Evolutionary conservation across 2,888 invertebrate species (phyloP), one percentile per base, ranked within the genome.

Genomic region (Pyrochroa serraticornis): DNA sequence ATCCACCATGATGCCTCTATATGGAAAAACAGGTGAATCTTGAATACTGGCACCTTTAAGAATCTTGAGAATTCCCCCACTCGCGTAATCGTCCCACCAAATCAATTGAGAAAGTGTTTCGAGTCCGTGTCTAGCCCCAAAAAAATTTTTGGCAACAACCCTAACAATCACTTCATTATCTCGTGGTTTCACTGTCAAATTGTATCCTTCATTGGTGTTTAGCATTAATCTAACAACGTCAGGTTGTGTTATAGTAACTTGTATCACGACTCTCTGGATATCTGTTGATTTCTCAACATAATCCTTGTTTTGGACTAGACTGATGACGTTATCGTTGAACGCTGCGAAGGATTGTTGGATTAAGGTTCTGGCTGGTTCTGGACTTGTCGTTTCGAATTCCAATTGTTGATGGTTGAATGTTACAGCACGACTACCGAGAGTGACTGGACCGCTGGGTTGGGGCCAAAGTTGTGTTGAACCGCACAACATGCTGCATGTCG

Each of bases 1-100:
- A 75, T 97, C 97, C 46, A 97, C 79, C 78, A 96, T 85, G 0
- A 97, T 78, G 3, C 97, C 97, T 36, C 97, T 86, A 77, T 93
- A 95, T 0, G 84, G 72, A 73, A 89, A 90, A 36, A 86, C 82
- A 0, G 97, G 97, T 14, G 85, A 86, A 77, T 97, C 97, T 49
- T 85, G 83, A 0, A 92, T 82, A 1, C 82, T 81, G 0, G 87
- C 89, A 32, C 86, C 87, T 60, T 87, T 85, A 0, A 92, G 77
- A 6, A 86, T 83, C 34, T 87, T 83, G 45, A 92, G 77, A 2
- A 85, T 79, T 3, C 85, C 85, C 0, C 82, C 81, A 48, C 82
- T 82, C 7, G 71, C 67, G 53, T 75, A 76, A 13, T 90, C 89
- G 63, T 92, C 91, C 77, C 87, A 85, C 92, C 92, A 92, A 43